phyloP scores from a whole-genome alignment of 37 sponge, comb jelly and placozoan species.

The Beroe ovata region DNA sequence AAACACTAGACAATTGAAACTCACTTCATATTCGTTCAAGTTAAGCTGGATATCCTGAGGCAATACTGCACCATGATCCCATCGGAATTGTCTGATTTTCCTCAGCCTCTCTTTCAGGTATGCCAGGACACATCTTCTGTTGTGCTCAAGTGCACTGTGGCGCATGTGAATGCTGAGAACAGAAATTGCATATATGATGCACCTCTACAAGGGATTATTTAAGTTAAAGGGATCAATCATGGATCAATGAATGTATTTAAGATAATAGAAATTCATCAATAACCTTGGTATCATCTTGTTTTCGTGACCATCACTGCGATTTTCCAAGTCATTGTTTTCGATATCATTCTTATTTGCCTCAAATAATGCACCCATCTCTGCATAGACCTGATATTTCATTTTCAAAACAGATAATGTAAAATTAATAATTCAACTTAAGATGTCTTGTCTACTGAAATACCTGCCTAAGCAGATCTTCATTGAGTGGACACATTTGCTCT shows the following conservation, averaged over 20 bases:
- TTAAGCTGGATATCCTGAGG: conserved; percentile 64
- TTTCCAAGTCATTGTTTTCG: conserved; percentile 13
- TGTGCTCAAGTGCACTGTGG: conserved; percentile 55
- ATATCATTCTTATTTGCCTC: conserved; percentile 65
- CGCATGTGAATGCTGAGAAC: conserved; percentile 30
- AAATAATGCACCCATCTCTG: conserved; percentile 55
- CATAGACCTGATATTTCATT: conserved; percentile 62
- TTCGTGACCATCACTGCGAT: background rate
- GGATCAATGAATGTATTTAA: too few species aligned
- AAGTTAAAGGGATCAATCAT: too few species aligned
- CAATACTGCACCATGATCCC: conserved; percentile 57
- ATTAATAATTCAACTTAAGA: too few species aligned
- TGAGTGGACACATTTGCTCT: conserved; percentile 12
- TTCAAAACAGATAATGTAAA: too few species aligned
- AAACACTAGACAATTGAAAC: background rate
- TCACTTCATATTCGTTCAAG: conserved; percentile 52
- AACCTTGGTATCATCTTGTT: conserved; percentile 62
- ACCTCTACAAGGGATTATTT: too few species aligned
- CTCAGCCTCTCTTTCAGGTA: conserved; percentile 37
- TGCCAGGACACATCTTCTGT: conserved; percentile 43
- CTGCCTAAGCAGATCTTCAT: conserved; percentile 19
- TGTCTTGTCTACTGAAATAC: too few species aligned
- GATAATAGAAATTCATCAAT: too few species aligned
- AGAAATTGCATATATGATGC: too few species aligned
- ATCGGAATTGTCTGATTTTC: conserved; percentile 4